A percentile compares a stretch with the other conserved stretches of the same genome.
phyloP scores from a whole-genome alignment of 2,888 invertebrate species.

The Trypoxylon attenuatum region DNA sequence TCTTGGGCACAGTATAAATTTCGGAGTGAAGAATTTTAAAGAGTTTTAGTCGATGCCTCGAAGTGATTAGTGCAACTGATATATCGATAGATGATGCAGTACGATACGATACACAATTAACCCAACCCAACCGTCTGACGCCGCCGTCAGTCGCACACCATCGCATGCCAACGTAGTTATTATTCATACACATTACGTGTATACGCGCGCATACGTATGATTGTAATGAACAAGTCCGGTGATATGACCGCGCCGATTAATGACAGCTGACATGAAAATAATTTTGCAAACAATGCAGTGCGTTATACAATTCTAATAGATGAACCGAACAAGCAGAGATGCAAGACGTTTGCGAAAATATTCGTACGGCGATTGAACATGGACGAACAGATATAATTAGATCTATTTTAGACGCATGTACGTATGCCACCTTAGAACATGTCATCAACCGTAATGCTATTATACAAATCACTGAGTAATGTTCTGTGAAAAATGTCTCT shows the following conservation, averaged over 20 bases:
- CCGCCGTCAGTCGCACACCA: too few species aligned
- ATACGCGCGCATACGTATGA: too few species aligned
- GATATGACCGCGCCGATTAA: conserved; percentile 24
- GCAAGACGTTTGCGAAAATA: conserved; percentile 75
- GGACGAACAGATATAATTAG: conserved; percentile 78
- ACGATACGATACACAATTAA: too few species aligned
- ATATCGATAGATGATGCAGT: too few species aligned
- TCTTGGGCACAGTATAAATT: too few species aligned
- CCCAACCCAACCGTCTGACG: too few species aligned
- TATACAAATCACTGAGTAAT: conserved; percentile 5
- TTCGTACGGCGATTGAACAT: conserved; percentile 77
- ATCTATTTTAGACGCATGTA: conserved; percentile 77
- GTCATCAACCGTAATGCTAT: conserved; percentile 2
- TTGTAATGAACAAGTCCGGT: conserved; percentile 4
- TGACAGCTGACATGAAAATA: conserved; percentile 34
- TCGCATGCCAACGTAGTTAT: too few species aligned
- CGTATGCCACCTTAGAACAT: conserved; percentile 57
- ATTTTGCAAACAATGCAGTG: conserved; percentile 23
- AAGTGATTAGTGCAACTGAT: too few species aligned
- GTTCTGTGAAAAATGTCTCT: not conserved
- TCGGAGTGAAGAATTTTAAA: too few species aligned
- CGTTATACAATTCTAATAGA: conserved; percentile 29
- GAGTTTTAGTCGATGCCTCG: too few species aligned
- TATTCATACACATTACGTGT: too few species aligned
- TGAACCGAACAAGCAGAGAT: conserved; percentile 54